A percentile compares a stretch with the other conserved stretches of the same genome.
These are phyloP conservation scores for Phenganax stokvisi DNA, from an alignment of 92 coral and sea anemone genomes.

Conservation along the genomic window DNA sequence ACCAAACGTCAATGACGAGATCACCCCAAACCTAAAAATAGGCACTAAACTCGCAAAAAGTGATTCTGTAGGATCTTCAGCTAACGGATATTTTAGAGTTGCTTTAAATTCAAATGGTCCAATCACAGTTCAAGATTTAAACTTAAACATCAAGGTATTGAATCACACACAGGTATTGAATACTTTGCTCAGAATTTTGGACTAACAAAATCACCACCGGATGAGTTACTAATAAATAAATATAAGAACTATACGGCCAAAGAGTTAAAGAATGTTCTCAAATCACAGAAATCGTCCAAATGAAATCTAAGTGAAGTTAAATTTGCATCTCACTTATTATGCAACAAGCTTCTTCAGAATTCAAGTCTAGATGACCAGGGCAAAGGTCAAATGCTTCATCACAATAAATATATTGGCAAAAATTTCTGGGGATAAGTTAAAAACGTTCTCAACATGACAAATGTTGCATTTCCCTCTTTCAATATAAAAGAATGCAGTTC, in stretches of 20 bases:
- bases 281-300: not conserved
- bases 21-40: not conserved
- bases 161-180: not conserved
- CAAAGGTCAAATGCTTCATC: not conserved
- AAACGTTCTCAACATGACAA: not conserved
- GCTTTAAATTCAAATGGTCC: constrained; percentile 20
- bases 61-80: constrained; percentile 25
- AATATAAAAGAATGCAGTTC: too few relatives aligned
- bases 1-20: not conserved
- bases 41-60: constrained; percentile 23
- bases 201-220: not conserved
- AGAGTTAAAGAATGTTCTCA: constrained; percentile 11
- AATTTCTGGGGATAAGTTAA: not conserved
- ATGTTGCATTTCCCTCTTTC: too few relatives aligned
- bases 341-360: not conserved
- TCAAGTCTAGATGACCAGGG: not conserved
- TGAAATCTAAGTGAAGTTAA: constrained; percentile 26
- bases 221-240: not conserved
- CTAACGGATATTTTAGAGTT: constrained; percentile 33
- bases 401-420: not conserved
- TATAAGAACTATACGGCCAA: constrained; percentile 17
- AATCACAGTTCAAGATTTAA: constrained; percentile 26
- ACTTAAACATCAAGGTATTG: constrained; percentile 9
- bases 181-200: constrained; percentile 29
- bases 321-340: constrained; percentile 17